Evolutionary conservation across 2,888 invertebrate genomes (phyloP).

Genomic region (Seira ritae): DNA sequence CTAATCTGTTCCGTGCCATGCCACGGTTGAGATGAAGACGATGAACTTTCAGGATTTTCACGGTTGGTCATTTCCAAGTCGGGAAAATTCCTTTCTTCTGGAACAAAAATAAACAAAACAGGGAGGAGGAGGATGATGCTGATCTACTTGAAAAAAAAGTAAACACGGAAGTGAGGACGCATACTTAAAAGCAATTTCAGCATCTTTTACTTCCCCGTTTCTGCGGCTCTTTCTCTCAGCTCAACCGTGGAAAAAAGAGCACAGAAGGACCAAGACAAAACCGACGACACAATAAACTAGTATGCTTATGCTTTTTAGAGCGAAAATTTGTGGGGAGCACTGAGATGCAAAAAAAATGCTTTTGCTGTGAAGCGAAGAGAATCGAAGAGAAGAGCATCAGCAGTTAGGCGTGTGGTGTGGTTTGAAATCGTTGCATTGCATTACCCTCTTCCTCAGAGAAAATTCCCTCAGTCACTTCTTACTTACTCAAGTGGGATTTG

Average conservation of each 20-base stretch:
- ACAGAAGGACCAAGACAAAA: not conserved
- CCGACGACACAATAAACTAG: constrained; percentile 7
- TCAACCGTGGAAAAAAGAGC: too few species aligned
- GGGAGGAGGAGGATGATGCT: too few species aligned
- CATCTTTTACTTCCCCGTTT: constrained; percentile 20
- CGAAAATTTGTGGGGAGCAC: not conserved
- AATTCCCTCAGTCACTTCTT: not conserved
- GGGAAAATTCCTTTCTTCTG: too few species aligned
- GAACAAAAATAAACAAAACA: too few species aligned
- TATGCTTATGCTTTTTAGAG: not conserved
- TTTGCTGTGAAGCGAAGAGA: not conserved
- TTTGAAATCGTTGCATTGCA: constrained; percentile 14
- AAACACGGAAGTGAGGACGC: constrained; percentile 22
- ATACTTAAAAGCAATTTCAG: constrained; percentile 43
- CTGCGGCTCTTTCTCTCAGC: too few species aligned
- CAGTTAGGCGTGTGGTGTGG: not conserved
- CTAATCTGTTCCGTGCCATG: too few species aligned
- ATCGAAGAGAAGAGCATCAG: not conserved
- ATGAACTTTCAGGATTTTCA: too few species aligned
- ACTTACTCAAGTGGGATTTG: constrained; percentile 18
- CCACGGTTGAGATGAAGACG: too few species aligned
- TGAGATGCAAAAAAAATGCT: not conserved
- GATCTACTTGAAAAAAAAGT: not conserved
- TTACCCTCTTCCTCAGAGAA: not conserved
- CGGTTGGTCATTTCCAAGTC: too few species aligned